Base-by-base conservation (phyloP, 2,888 invertebrate species). In the Asteroscopus sphinx region DNA sequence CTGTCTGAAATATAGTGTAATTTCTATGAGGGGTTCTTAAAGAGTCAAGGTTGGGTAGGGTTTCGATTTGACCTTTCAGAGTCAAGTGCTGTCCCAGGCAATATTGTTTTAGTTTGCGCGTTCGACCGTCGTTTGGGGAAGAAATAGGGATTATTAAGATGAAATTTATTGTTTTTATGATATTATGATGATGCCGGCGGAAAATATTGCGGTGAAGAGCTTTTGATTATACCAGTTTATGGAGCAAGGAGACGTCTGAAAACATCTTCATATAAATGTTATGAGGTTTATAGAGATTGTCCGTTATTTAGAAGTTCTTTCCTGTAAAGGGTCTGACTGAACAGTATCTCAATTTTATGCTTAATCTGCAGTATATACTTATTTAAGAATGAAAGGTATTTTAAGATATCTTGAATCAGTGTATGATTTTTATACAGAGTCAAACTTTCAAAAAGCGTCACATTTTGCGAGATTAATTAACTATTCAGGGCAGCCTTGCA, bases 1-100 rank as follows among this genome's bases (percentile, higher is more conserved):
- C 16, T 55, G 55, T 54, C 62, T 58, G 53, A 65, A 73, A 68
- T 73, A 53, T 64, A 54, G 63, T 67, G 63, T 76, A 57, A 72
- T 67, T 73, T 58, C 72, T 72, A 75, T 55, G 56, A 56, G 56
- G 41, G 68, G 16, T 42, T 36, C 36, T 61, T 44, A 32, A 40
- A 12, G 32, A 59, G 71, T 46, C 73, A 73, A 73, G 76, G 73
- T 45, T 48, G 28, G 32, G 37, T 35, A 26, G 8, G 8, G 52
- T 55, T 55, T 37, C 37, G 40, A 48, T 41, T 40, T 41, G 53
- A 66, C 67, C 67, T 67, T 67, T 55, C 3, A 1, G 9, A 42
- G 49, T 67, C 67, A 63, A 72, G 55, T 51, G 55, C 42, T 54
- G 46, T 58, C 8, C 15, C 44, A 66, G 60, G 60, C 63, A 63